These are phyloP conservation scores for Ochropleura leucogaster DNA, from an alignment of 2,888 invertebrate species.

Conservation along the genomic window DNA sequence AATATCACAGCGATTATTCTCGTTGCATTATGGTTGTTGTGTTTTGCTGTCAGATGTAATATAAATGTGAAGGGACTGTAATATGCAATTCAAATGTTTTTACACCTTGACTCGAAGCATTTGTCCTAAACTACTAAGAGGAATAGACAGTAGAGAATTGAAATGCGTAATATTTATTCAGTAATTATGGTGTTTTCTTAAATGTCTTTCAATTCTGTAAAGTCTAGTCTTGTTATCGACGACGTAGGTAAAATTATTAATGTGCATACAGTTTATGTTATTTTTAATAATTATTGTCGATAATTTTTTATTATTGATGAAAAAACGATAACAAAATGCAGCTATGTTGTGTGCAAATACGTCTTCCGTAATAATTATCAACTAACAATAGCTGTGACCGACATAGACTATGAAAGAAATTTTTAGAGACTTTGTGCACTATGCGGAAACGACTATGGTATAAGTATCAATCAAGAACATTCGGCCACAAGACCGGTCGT, in stretches of 20 bases:
- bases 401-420: neutral
- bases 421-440: neutral
- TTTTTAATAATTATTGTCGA: too few relatives aligned
- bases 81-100: conserved; percentile 31
- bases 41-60: neutral
- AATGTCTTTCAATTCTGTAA: conserved; percentile 1
- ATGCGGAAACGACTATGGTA: neutral
- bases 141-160: neutral
- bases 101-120: conserved; percentile 12
- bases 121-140: conserved; percentile 9
- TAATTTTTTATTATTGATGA: too few relatives aligned
- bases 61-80: neutral
- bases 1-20: neutral
- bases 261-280: conserved; percentile 45
- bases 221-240: neutral
- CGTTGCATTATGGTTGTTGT: neutral
- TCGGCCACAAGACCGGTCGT: neutral
- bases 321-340: neutral
- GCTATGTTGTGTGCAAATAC: neutral
- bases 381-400: neutral
- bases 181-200: neutral
- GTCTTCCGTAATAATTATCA: conserved; percentile 20
- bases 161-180: neutral
- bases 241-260: neutral
- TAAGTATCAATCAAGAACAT: neutral